Conservation (phyloP, 2,888 invertebrate genomes). For the Luffia ferchaultella region DNA sequence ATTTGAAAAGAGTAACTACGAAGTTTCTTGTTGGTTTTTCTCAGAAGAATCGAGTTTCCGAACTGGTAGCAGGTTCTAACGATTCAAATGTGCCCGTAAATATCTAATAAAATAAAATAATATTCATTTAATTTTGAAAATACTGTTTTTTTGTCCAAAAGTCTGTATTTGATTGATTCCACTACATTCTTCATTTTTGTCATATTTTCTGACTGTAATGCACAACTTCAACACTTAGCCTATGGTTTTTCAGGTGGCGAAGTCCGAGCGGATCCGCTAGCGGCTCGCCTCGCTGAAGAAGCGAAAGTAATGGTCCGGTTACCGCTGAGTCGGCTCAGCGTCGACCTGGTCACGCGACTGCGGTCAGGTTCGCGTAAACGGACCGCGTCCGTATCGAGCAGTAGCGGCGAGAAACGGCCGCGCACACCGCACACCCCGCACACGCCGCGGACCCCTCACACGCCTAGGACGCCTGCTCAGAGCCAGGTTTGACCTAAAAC, state of each 20-base stretch:
- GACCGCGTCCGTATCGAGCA: constrained; percentile 3
- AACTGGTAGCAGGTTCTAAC: no score
- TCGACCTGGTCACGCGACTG: constrained; percentile 35
- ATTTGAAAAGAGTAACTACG: no score
- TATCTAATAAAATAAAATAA: no score
- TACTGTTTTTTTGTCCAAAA: no score
- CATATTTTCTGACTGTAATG: no score
- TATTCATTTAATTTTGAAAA: no score
- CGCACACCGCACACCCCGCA: constrained; percentile 29
- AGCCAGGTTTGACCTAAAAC: constrained; percentile 13
- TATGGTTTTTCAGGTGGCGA: neutral
- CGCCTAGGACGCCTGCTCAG: constrained; percentile 10
- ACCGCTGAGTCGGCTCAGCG: constrained; percentile 37
- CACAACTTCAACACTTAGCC: no score
- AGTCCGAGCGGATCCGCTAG: neutral
- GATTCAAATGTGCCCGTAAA: no score
- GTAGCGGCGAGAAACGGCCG: constrained; percentile 9
- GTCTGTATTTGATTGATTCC: no score
- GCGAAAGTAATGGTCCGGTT: constrained; percentile 29
- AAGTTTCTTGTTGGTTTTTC: no score
- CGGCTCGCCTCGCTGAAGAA: neutral
- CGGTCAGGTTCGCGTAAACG: constrained; percentile 24
- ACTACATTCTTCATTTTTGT: no score
- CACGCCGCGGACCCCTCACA: constrained; percentile 2
- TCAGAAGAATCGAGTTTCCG: no score